These are phyloP conservation scores for Pao palembangensis DNA, from an alignment of 2,113 vertebrate species.

Conservation along the genomic window DNA sequence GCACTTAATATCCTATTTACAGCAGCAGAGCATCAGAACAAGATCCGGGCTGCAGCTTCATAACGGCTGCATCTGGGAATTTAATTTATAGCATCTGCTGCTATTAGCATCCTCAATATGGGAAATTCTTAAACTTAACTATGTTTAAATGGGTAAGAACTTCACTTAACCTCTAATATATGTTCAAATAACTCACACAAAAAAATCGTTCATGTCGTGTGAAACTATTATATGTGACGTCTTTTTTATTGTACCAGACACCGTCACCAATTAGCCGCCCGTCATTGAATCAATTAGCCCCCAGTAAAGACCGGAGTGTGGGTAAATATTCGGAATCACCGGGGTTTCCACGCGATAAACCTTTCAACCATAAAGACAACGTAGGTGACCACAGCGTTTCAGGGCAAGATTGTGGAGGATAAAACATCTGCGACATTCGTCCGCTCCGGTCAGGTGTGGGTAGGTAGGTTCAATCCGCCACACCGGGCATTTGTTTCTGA, in stretches of 20 bases:
- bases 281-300: conserved; percentile 42
- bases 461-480: conserved; percentile 13
- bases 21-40: too few relatives aligned
- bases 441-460: conserved; percentile 35
- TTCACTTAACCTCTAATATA: not conserved
- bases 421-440: too few relatives aligned
- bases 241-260: conserved; percentile 2
- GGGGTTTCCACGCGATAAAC: too few relatives aligned
- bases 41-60: not conserved
- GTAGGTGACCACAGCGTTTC: too few relatives aligned
- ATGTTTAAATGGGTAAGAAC: not conserved
- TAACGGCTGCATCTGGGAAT: not conserved
- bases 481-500: conserved; percentile 13
- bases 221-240: not conserved
- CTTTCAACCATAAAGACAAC: too few relatives aligned
- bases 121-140: not conserved
- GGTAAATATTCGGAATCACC: not conserved
- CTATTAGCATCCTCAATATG: not conserved
- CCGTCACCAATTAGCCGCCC: conserved; percentile 32
- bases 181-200: too few relatives aligned
- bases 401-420: too few relatives aligned
- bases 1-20: too few relatives aligned
- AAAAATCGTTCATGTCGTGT: too few relatives aligned
- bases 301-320: conserved; percentile 23
- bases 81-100: conserved; percentile 8